Conservation (phyloP, 1,140 invertebrate species). For the Drosophila subpulchrella region DNA sequence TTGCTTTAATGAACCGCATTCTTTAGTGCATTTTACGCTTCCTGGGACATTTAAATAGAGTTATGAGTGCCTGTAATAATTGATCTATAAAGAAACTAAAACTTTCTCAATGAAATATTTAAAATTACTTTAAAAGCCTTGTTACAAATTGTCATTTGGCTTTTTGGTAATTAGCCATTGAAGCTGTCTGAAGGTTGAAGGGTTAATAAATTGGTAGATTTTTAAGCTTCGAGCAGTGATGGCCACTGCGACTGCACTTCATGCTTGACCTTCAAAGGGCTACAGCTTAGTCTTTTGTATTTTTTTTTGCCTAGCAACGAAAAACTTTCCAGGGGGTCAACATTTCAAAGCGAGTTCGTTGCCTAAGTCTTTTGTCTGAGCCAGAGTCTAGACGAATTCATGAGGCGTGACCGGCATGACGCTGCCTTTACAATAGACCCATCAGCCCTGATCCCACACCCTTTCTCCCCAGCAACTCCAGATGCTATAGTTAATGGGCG, state of each 20-base stretch:
- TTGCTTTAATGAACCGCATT: slow-evolving; percentile 7
- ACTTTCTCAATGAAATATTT: no score
- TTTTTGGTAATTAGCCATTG: background rate
- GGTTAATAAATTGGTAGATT: background rate
- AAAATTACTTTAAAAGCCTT: no score
- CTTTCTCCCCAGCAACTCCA: slow-evolving; percentile 4
- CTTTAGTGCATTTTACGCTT: background rate
- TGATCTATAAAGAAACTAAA: background rate
- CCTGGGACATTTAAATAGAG: background rate
- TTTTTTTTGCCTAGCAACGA: slow-evolving; percentile 13
- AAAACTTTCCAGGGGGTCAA: slow-evolving; percentile 40
- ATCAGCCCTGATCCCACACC: slow-evolving; percentile 29
- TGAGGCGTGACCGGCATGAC: slow-evolving; percentile 55
- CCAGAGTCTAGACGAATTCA: slow-evolving; percentile 49
- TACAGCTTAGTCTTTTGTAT: background rate
- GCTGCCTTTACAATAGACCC: slow-evolving; percentile 46
- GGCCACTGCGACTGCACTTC: slow-evolving; percentile 16
- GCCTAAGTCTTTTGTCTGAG: slow-evolving; percentile 78
- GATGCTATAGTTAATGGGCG: slow-evolving; percentile 35
- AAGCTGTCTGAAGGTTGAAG: background rate
- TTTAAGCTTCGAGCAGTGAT: slow-evolving; percentile 2
- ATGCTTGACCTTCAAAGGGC: slow-evolving; percentile 31
- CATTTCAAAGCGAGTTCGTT: slow-evolving; percentile 67
- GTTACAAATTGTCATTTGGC: background rate
- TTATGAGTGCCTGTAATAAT: no score